Percentiles rank a stretch among this genome's conserved stretches.
These are phyloP conservation scores for Mimas tiliae DNA, from an alignment of 2,888 invertebrate species.

Conservation along the genomic window DNA sequence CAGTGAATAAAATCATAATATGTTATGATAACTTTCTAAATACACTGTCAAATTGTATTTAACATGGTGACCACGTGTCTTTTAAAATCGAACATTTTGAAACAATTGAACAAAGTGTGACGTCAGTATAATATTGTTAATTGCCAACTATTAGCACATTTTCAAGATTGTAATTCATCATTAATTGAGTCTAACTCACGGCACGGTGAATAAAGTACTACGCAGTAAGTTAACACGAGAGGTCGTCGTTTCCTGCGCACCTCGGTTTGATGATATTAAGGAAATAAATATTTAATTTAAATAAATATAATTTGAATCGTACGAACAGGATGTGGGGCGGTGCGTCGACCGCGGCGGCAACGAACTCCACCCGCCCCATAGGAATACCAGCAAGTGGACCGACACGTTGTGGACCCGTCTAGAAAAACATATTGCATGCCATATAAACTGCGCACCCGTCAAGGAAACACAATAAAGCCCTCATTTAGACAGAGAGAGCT, in stretches of 20 bases:
- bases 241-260: slow-evolving; percentile 48
- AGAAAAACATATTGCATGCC: slow-evolving; percentile 15
- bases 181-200: slow-evolving; percentile 2
- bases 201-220: slow-evolving; percentile 45
- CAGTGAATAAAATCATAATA: too few relatives aligned
- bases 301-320: slow-evolving; percentile 48
- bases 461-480: neutral
- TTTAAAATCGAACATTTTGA: too few relatives aligned
- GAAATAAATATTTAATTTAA: slow-evolving; percentile 55
- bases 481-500: too few relatives aligned
- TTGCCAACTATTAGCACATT: neutral
- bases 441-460: slow-evolving; percentile 4
- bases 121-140: neutral
- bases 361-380: slow-evolving; percentile 52
- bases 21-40: too few relatives aligned
- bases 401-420: neutral
- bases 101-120: neutral
- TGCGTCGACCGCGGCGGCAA: slow-evolving; percentile 70
- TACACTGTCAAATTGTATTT: too few relatives aligned
- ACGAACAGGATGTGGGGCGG: slow-evolving; percentile 71
- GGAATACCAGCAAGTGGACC: slow-evolving; percentile 22
- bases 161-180: slow-evolving; percentile 29
- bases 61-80: too few relatives aligned
- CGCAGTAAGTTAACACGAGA: slow-evolving; percentile 47
- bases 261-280: slow-evolving; percentile 41